Percentiles rank a stretch among this genome's conserved stretches.
Evolutionary conservation across 2,113 vertebrate species (phyloP).

Genomic region (Pristiophorus japonicus): DNA sequence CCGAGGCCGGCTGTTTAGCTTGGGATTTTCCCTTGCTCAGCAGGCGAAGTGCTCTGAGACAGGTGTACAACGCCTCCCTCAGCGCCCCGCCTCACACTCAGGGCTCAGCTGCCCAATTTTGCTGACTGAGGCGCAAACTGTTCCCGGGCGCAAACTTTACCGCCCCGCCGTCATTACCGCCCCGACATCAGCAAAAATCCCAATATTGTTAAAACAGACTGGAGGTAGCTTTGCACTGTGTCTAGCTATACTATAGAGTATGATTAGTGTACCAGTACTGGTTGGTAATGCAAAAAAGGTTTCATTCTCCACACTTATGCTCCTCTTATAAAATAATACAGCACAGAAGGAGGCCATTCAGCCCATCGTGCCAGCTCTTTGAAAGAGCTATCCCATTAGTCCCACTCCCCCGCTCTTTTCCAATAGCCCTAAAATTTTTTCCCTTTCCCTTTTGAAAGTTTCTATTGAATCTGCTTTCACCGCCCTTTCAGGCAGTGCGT

Average conservation of each 20-base stretch:
- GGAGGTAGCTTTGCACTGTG: not conserved
- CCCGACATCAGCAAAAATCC: too few species aligned
- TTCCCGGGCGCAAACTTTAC: too few species aligned
- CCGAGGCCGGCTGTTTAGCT: too few species aligned
- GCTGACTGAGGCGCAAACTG: too few species aligned
- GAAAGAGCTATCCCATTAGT: not conserved
- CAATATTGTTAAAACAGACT: too few species aligned
- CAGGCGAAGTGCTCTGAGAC: too few species aligned
- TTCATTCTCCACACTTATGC: not conserved
- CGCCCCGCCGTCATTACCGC: too few species aligned
- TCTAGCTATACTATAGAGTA: not conserved
- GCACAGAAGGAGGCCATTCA: not conserved
- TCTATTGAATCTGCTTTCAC: not conserved
- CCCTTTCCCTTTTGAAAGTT: not conserved
- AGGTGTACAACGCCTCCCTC: too few species aligned
- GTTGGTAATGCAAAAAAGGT: not conserved
- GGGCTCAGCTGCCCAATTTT: too few species aligned
- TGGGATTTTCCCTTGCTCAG: too few species aligned
- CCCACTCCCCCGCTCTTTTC: not conserved
- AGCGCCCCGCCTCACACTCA: too few species aligned
- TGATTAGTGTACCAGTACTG: not conserved
- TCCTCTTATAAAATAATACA: not conserved
- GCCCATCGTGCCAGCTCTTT: not conserved
- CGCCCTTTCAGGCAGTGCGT: not conserved
- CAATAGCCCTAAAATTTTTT: too few species aligned